Conservation (phyloP, 2,113 vertebrate genomes). For the Ahaetulla prasina region DNA sequence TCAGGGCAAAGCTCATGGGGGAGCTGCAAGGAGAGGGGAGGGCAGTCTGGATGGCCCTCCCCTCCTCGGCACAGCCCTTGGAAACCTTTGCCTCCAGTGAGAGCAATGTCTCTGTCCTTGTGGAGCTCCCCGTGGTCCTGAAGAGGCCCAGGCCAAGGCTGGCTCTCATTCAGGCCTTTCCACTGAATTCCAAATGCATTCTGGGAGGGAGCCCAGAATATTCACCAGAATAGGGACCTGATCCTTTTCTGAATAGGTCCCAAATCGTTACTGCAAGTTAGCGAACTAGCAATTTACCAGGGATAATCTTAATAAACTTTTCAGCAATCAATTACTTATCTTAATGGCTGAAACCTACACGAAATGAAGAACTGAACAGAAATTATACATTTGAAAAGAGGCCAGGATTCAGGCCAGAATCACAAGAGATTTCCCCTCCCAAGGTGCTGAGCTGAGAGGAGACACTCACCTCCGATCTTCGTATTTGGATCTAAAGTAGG, state of each 20-base stretch:
- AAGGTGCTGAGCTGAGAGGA: rapidly evolving
- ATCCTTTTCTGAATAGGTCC: background rate
- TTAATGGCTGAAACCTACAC: background rate
- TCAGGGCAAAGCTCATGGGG: conserved; percentile 83
- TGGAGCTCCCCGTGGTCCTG: background rate
- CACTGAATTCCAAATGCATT: background rate
- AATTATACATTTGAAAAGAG: background rate
- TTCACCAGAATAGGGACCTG: background rate
- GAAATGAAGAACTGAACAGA: background rate
- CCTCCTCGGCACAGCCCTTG: background rate
- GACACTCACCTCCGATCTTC: conserved; percentile 76
- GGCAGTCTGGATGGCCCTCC: background rate
- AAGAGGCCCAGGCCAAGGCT: background rate
- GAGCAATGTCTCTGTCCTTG: too few relatives aligned
- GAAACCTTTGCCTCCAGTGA: background rate
- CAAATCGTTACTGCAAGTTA: background rate
- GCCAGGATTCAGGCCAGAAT: background rate
- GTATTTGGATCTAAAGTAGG: conserved; percentile 71
- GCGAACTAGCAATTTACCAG: background rate
- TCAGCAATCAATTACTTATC: background rate
- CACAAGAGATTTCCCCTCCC: rapidly evolving
- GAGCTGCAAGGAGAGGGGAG: conserved; percentile 62
- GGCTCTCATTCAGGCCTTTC: background rate
- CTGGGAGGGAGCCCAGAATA: too few relatives aligned
- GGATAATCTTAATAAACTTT: background rate